Conservation (phyloP, 1,140 invertebrate species). For the Forficula auricularia region DNA sequence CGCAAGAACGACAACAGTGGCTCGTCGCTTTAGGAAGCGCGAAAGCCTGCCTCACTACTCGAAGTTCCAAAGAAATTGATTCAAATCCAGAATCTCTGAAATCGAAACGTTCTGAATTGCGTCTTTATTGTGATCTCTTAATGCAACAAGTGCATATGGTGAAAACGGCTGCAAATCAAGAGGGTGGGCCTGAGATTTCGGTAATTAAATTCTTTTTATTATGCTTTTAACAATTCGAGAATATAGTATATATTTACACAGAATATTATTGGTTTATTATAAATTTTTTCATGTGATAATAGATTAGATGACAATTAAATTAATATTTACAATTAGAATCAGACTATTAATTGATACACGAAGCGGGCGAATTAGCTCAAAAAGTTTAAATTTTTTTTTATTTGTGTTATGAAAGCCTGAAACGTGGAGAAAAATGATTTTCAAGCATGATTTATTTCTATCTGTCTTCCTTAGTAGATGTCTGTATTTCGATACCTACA, state of each 20-base stretch:
- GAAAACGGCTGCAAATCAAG: conserved; percentile 41
- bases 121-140: conserved; percentile 61
- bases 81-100: conserved; percentile 35
- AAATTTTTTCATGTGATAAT: conserved; percentile 10
- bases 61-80: conserved; percentile 23
- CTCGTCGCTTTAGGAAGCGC: conserved; percentile 58
- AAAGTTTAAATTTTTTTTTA: no score
- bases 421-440: no score
- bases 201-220: conserved; percentile 24
- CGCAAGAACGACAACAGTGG: conserved; percentile 62
- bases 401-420: background rate
- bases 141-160: conserved; percentile 71
- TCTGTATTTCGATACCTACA: no score
- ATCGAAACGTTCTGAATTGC: conserved; percentile 58
- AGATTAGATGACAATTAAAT: background rate
- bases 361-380: no score
- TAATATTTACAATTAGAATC: conserved; percentile 5
- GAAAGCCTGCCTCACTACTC: conserved; percentile 49
- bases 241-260: conserved; percentile 5
- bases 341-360: no score
- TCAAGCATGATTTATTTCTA: no score
- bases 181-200: conserved; percentile 39
- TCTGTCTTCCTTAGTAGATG: no score
- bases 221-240: conserved; percentile 3
- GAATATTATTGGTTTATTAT: conserved; percentile 13